Conservation (phyloP, 2,797 vertebrate species). For the Potorous gilbertii region DNA sequence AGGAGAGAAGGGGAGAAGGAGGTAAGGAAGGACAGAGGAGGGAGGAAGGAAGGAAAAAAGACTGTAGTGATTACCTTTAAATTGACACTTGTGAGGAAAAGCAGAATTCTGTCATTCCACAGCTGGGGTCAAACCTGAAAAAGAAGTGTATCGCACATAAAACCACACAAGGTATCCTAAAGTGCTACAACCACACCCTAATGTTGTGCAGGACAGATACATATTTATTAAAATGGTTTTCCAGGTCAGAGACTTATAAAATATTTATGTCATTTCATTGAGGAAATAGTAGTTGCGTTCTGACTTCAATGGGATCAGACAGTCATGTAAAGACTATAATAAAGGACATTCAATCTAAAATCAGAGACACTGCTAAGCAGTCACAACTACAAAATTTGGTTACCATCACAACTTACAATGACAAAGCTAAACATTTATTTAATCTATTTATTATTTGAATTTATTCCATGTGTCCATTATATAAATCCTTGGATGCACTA, state of each 20-base stretch:
- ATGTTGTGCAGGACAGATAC: neutral
- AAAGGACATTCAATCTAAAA: conserved; percentile 31
- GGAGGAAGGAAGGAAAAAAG: neutral
- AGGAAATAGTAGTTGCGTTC: neutral
- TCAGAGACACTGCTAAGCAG: conserved; percentile 4
- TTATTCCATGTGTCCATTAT: neutral
- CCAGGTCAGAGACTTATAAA: conserved; percentile 45
- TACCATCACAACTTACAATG: neutral
- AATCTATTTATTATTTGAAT: conserved; percentile 5
- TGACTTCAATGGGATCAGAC: neutral
- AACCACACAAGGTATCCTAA: neutral
- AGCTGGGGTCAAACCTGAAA: neutral
- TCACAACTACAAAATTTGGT: conserved; percentile 17
- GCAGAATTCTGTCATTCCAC: neutral
- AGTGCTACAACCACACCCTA: neutral
- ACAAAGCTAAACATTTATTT: conserved; percentile 9
- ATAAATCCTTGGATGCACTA: neutral
- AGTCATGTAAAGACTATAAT: conserved; percentile 8
- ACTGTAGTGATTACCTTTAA: neutral
- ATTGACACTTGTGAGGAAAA: neutral
- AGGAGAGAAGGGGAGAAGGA: too few species aligned
- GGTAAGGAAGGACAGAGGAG: too few species aligned
- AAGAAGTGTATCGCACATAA: accelerated
- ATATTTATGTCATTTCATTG: conserved; percentile 24
- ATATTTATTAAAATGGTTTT: conserved; percentile 62